Conservation (phyloP, 2,113 vertebrate genomes). For the Cisticola juncidis region DNA sequence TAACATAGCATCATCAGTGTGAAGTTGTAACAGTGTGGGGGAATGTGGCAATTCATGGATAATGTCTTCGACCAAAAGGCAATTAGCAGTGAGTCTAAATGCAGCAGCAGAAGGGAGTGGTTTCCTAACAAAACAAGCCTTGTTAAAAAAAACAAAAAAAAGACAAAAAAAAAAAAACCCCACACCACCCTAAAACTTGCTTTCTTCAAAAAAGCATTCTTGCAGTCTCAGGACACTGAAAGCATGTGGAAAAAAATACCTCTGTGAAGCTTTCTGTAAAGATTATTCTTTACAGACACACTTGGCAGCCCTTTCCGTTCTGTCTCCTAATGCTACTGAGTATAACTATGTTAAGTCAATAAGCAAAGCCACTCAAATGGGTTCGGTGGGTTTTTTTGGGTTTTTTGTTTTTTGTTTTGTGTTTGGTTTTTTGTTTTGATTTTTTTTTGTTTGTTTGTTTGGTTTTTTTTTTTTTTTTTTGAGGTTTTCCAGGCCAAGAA, state of each 20-base stretch:
- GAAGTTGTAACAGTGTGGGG: slow-evolving; percentile 33
- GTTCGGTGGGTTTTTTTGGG: too few relatives aligned
- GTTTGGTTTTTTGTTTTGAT: too few relatives aligned
- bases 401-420: background rate
- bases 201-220: slow-evolving; percentile 26
- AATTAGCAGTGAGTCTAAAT: slow-evolving; percentile 42
- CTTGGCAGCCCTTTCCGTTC: slow-evolving; percentile 21
- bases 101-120: slow-evolving; percentile 61
- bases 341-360: slow-evolving; percentile 19
- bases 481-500: slow-evolving; percentile 42
- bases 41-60: slow-evolving; percentile 56
- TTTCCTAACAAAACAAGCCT: slow-evolving; percentile 60
- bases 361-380: background rate
- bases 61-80: slow-evolving; percentile 35
- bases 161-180: rapidly evolving
- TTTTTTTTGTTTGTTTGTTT: too few relatives aligned
- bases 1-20: background rate
- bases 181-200: background rate
- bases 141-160: background rate
- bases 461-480: too few relatives aligned
- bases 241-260: slow-evolving; percentile 1
- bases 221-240: slow-evolving; percentile 28
- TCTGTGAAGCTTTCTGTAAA: slow-evolving; percentile 8
- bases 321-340: slow-evolving; percentile 5
- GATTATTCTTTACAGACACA: slow-evolving; percentile 24